Base-by-base conservation (phyloP, 2,113 vertebrate genomes). In the Neoarius graeffei region DNA sequence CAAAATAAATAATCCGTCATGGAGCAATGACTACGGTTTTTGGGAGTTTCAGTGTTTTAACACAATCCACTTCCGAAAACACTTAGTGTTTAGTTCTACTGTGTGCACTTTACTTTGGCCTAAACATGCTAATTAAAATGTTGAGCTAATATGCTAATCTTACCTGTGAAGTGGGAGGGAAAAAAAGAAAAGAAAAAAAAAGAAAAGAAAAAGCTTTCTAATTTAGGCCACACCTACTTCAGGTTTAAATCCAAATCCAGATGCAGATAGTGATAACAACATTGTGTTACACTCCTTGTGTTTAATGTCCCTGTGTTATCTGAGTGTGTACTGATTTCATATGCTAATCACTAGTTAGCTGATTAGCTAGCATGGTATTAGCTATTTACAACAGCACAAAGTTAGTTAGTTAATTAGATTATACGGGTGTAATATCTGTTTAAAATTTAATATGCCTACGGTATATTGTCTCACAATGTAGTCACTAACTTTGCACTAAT, bases 1-100 rank as follows among this genome's bases (percentile, higher is more conserved):
- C 10, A 62, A 35, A 71, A 77, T 59, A 52, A 85, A 77, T 52
- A 76, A 85, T 74, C 60, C n/a, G 30, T 42, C 84, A 76, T 14
- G 54, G 25, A 48, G 23, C 2, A n/a, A 50, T 85, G 23, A 76
- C 60, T 76, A 60, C 5, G 23, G 13, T 60, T 79, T 56, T 27
- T 10, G 6, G 52, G 52, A 30, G 69, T 73, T 76, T 85, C 7
- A 0, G 42, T 67, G 11, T 42, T 52, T 73, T 30, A 14, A 15
- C 69, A 19, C 14, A 35, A 5, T 54, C 25, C 48, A 54, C 13
- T 56, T 79, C 76, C 2, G 6, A 79, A 54, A 54, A 15, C 14
- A 60, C 84, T 60, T 25, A 60, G 23, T 54, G 20, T 2, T 27
- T n/a, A n/a, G 2, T 7, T 79, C 25, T 56, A 50, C 8, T 5